A percentile compares a stretch with the other conserved stretches of the same genome.
Conservation (phyloP, 2,888 invertebrate species). For the Frankliniella fusca region DNA sequence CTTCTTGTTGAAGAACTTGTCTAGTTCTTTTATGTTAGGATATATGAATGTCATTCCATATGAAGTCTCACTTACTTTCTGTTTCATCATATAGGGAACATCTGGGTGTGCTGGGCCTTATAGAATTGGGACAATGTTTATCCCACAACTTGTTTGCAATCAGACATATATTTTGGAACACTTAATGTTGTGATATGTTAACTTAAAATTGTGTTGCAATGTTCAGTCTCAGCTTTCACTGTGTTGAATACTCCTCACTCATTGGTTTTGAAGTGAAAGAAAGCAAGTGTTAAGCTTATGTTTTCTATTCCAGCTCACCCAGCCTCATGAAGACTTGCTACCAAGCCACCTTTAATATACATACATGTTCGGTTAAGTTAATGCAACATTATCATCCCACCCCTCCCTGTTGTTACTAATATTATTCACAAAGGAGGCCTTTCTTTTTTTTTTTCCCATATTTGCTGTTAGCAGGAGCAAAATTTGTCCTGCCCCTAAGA, state of each 20-base stretch:
- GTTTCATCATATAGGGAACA: conserved; percentile 8
- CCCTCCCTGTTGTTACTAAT: not conserved
- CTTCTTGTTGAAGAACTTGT: not conserved
- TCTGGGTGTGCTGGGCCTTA: conserved; percentile 14
- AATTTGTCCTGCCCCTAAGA: not conserved
- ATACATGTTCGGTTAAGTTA: not conserved
- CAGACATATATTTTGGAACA: not conserved
- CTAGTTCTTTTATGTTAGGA: conserved; percentile 25
- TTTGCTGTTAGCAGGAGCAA: not conserved
- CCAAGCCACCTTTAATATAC: conserved; percentile 9
- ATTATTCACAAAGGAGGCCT: not conserved
- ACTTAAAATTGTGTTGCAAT: no score
- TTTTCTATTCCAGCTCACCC: not conserved
- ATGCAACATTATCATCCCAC: not conserved
- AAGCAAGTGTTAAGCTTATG: not conserved
- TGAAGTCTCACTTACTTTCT: conserved; percentile 12
- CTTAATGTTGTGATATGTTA: not conserved
- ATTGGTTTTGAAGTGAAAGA: not conserved
- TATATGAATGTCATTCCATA: conserved; percentile 25
- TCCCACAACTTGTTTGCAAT: not conserved
- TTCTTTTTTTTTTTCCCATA: not conserved
- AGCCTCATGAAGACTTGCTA: not conserved
- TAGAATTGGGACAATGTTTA: not conserved
- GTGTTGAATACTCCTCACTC: not conserved
- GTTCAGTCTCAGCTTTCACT: not conserved